Evolutionary conservation across 2,113 vertebrate genomes (phyloP).

Genomic region (Pterocles burchelli): DNA sequence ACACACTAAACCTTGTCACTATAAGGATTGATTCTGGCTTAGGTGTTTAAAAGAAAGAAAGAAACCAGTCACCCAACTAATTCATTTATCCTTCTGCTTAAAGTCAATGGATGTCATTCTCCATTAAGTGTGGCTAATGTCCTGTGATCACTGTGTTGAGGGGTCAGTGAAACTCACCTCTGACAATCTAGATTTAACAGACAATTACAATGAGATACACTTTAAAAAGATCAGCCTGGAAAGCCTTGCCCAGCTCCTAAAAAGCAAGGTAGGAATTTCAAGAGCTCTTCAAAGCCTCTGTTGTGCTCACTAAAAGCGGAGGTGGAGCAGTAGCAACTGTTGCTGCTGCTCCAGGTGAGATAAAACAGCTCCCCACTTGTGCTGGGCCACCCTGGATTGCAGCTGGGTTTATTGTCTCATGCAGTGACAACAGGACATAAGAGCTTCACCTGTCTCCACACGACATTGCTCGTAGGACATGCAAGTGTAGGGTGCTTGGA

Average conservation of each 20-base stretch:
- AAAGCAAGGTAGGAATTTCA: not conserved
- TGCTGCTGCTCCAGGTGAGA: not conserved
- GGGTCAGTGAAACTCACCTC: not conserved
- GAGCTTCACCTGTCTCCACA: not conserved
- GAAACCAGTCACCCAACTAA: not conserved
- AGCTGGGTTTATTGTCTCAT: not conserved
- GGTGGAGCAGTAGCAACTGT: not conserved
- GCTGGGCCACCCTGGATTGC: not conserved
- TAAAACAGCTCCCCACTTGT: not conserved
- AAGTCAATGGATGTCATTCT: not conserved
- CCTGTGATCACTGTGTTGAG: not conserved
- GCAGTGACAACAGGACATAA: not conserved
- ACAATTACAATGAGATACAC: not conserved
- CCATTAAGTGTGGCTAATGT: not conserved
- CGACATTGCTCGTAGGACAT: not conserved
- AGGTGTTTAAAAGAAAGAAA: not conserved
- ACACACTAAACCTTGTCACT: constrained; percentile 11
- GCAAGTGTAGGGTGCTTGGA: not conserved
- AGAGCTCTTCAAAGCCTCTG: not conserved
- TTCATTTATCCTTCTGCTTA: not conserved
- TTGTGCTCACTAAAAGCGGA: not conserved
- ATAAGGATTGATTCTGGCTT: not conserved
- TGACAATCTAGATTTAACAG: not conserved
- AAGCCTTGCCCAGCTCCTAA: not conserved
- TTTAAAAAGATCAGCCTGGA: not conserved